phyloP scores from a whole-genome alignment of 2,888 invertebrate species.

The Caenorhabditis becei region DNA sequence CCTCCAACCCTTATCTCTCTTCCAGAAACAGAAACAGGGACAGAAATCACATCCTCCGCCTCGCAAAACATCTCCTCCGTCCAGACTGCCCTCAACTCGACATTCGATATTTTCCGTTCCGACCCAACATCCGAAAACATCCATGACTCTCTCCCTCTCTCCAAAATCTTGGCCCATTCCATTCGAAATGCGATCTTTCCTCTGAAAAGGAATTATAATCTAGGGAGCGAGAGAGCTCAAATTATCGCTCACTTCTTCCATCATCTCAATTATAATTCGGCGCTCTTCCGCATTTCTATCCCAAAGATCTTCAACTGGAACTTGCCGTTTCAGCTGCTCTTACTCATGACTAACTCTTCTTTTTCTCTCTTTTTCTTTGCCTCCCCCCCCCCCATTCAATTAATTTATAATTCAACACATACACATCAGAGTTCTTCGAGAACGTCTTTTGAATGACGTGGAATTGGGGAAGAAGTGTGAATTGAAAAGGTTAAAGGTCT shows the following conservation, averaged over 20 bases:
- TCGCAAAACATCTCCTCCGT: too few relatives aligned
- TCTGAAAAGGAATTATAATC: too few relatives aligned
- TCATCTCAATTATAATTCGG: not conserved
- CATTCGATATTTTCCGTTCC: too few relatives aligned
- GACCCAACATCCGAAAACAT: not conserved
- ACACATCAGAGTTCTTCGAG: conserved; percentile 36
- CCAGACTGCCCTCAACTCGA: too few relatives aligned
- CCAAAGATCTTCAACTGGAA: not conserved
- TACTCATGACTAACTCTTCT: conserved; percentile 6
- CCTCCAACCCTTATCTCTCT: too few relatives aligned
- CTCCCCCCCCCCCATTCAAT: conserved; percentile 27
- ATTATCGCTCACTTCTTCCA: not conserved
- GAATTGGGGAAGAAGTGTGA: too few relatives aligned
- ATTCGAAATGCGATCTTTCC: not conserved
- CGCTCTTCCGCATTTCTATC: too few relatives aligned
- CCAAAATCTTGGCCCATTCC: not conserved
- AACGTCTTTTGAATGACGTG: not conserved
- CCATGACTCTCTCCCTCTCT: conserved; percentile 4
- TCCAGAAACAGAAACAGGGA: too few relatives aligned
- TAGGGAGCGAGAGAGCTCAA: too few relatives aligned
- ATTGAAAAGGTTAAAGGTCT: too few relatives aligned
- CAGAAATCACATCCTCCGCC: too few relatives aligned
- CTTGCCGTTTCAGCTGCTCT: conserved; percentile 4
- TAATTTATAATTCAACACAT: conserved; percentile 35
- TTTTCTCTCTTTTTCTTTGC: too few relatives aligned